phyloP scores from a whole-genome alignment of 2,888 invertebrate species.

The Hirtodrosophila alboralis region DNA sequence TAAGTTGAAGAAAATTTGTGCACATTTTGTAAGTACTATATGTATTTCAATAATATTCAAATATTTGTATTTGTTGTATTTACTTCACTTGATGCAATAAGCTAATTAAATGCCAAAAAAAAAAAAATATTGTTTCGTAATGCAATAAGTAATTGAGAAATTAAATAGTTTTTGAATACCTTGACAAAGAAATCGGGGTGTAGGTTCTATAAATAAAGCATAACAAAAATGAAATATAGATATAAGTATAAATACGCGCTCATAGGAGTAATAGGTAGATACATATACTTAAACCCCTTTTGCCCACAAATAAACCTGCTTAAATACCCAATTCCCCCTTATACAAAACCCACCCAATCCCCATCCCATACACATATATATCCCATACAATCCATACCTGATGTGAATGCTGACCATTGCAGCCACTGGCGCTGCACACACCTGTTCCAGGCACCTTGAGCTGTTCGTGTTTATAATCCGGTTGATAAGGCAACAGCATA shows the following conservation, averaged over 20 bases:
- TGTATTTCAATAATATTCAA: slow-evolving; percentile 19
- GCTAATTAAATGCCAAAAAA: slow-evolving; percentile 70
- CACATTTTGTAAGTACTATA: slow-evolving; percentile 16
- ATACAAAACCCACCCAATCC: slow-evolving; percentile 9
- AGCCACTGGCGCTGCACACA: slow-evolving; percentile 87
- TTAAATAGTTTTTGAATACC: slow-evolving; percentile 79
- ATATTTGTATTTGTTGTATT: slow-evolving; percentile 20
- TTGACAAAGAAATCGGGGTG: slow-evolving; percentile 84
- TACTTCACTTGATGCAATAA: slow-evolving; percentile 56
- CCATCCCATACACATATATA: not conserved
- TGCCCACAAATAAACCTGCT: not conserved
- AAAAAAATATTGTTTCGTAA: slow-evolving; percentile 53
- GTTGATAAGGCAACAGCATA: slow-evolving; percentile 95
- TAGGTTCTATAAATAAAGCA: slow-evolving; percentile 83
- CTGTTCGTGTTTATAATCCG: slow-evolving; percentile 95
- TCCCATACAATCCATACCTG: slow-evolving; percentile 78
- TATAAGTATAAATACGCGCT: slow-evolving; percentile 61
- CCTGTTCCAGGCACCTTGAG: slow-evolving; percentile 91
- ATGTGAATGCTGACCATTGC: slow-evolving; percentile 86
- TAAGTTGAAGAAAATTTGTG: slow-evolving; percentile 39
- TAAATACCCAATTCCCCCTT: slow-evolving; percentile 13
- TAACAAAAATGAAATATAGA: slow-evolving; percentile 69
- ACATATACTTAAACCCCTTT: slow-evolving; percentile 32
- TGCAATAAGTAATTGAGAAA: slow-evolving; percentile 61
- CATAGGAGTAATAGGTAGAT: slow-evolving; percentile 25